A percentile compares a stretch with the other conserved stretches of the same genome.
Evolutionary conservation across 2,888 invertebrate species (phyloP).

Genomic region (Oscheius sp.): DNA sequence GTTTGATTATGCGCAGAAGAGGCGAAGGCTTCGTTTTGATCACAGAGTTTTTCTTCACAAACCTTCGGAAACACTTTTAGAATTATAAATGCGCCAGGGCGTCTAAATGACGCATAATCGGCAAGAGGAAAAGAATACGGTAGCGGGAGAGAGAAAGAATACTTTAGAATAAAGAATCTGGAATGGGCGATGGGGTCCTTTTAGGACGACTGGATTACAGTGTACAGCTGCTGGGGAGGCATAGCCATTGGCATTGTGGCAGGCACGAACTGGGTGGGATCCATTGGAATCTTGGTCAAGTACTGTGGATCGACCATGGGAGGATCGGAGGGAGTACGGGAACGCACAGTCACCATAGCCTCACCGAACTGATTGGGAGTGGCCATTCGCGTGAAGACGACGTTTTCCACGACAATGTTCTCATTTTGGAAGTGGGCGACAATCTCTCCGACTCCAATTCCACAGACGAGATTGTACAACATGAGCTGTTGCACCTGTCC

Average conservation of each 20-base stretch:
- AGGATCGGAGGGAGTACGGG: conserved; percentile 41
- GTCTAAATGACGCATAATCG: conserved; percentile 9
- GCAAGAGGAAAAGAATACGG: conserved; percentile 34
- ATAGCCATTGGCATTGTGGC: conserved; percentile 31
- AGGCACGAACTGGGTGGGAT: conserved; percentile 33
- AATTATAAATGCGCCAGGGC: conserved; percentile 7
- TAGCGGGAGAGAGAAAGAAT: conserved; percentile 5
- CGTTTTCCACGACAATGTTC: conserved; percentile 52
- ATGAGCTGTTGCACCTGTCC: conserved; percentile 51
- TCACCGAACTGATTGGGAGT: conserved; percentile 50
- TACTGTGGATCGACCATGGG: conserved; percentile 38
- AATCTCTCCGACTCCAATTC: conserved; percentile 51
- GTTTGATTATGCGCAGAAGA: conserved; percentile 32
- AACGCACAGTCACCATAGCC: conserved; percentile 52
- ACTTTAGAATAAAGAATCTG: neutral
- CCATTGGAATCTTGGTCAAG: conserved; percentile 36
- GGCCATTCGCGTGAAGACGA: conserved; percentile 55
- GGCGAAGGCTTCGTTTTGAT: conserved; percentile 29
- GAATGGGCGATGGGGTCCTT: neutral
- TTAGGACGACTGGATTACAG: conserved; percentile 39
- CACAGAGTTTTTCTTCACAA: conserved; percentile 30
- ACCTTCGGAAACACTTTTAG: neutral
- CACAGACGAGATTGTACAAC: conserved; percentile 49
- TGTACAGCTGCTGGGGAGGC: conserved; percentile 38
- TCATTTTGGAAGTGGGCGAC: conserved; percentile 55